These are phyloP conservation scores for Toxotes jaculatrix DNA, from an alignment of 2,113 vertebrate genomes.

Conservation along the genomic window DNA sequence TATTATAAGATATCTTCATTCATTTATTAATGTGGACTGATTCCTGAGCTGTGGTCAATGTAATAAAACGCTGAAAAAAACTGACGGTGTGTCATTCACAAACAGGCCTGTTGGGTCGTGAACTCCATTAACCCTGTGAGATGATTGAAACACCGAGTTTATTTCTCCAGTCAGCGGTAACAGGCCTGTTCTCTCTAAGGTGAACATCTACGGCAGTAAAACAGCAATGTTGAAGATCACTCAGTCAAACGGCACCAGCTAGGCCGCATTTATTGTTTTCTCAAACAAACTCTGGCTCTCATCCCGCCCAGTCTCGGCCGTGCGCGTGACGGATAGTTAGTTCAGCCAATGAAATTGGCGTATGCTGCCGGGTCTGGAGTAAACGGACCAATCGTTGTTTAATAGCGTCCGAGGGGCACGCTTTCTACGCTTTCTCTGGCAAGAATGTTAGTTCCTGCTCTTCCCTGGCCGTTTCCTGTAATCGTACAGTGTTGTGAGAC, in stretches of 20 bases:
- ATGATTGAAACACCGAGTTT: slow-evolving; percentile 3
- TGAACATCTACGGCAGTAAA: slow-evolving; percentile 32
- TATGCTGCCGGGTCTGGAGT: slow-evolving; percentile 58
- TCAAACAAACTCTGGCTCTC: slow-evolving; percentile 78
- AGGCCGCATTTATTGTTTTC: slow-evolving; percentile 83
- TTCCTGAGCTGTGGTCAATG: slow-evolving; percentile 14
- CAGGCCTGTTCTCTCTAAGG: background rate
- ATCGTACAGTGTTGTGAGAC: slow-evolving; percentile 89
- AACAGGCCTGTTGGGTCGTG: background rate
- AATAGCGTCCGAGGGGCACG: slow-evolving; percentile 55
- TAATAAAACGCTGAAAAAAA: slow-evolving; percentile 57
- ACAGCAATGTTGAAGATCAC: slow-evolving; percentile 62
- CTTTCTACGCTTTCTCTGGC: slow-evolving; percentile 74
- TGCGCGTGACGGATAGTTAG: slow-evolving; percentile 23
- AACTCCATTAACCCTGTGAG: background rate
- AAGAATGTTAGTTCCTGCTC: slow-evolving; percentile 88
- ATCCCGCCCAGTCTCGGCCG: slow-evolving; percentile 75
- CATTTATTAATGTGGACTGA: slow-evolving; percentile 31
- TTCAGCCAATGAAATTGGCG: slow-evolving; percentile 58
- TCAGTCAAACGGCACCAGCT: slow-evolving; percentile 73
- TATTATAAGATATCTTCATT: slow-evolving; percentile 29
- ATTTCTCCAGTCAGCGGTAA: slow-evolving; percentile 2
- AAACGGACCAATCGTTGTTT: slow-evolving; percentile 68
- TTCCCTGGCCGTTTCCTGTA: slow-evolving; percentile 88
- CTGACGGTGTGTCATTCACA: slow-evolving; percentile 34